Conservation (phyloP, 2,888 invertebrate species). For the Galerucella nymphaeae region DNA sequence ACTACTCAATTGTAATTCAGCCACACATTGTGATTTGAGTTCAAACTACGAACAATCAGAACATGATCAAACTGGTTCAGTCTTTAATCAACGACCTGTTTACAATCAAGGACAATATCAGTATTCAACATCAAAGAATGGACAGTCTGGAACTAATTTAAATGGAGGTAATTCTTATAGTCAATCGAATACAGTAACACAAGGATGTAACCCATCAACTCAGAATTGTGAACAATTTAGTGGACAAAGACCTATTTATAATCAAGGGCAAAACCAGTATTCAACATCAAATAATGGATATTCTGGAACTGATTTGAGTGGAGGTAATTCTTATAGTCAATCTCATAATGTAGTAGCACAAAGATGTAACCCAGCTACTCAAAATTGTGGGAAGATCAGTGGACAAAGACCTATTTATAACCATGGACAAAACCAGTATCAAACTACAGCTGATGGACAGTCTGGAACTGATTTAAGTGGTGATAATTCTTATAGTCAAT, state of each 20-base stretch:
- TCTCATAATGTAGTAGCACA: background rate
- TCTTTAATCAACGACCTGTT: background rate
- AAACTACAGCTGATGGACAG: background rate
- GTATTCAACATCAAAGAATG: background rate
- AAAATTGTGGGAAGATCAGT: slow-evolving; percentile 35
- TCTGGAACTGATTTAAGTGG: background rate
- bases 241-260: slow-evolving; percentile 11
- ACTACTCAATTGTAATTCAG: slow-evolving; percentile 27
- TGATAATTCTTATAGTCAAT: background rate
- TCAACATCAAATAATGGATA: background rate
- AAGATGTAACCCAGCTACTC: slow-evolving; percentile 21
- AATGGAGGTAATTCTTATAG: background rate
- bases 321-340: background rate
- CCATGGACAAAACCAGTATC: too few species aligned
- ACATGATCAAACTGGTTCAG: slow-evolving; percentile 14
- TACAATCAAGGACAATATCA: background rate
- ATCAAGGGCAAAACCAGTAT: background rate
- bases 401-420: too few species aligned
- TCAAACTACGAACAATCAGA: background rate
- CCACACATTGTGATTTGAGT: too few species aligned
- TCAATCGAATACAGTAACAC: slow-evolving; percentile 1
- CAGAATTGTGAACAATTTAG: slow-evolving; percentile 35
- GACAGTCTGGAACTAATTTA: background rate
- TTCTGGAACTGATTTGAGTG: background rate
- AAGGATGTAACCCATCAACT: slow-evolving; percentile 38